These are phyloP conservation scores for Sinopyrophorus schimmeli DNA, from an alignment of 2,888 invertebrate genomes.

Conservation along the genomic window DNA sequence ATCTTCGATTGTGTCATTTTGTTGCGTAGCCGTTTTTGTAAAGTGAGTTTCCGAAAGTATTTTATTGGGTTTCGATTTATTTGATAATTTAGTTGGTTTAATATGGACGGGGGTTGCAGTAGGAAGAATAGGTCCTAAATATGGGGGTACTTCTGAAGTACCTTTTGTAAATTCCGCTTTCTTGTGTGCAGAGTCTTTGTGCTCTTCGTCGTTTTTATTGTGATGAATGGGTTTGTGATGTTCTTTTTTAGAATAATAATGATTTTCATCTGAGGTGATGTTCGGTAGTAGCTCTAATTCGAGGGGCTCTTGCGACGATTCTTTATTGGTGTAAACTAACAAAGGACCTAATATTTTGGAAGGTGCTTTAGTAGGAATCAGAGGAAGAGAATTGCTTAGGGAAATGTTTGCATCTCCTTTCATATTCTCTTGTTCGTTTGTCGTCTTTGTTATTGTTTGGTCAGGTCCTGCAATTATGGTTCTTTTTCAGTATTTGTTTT, in stretches of 20 bases:
- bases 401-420: constrained; percentile 28
- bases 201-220: constrained; percentile 5
- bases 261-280: constrained; percentile 37
- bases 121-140: constrained; percentile 55
- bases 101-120: constrained; percentile 24
- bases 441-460: constrained; percentile 37
- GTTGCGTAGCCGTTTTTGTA: constrained; percentile 28
- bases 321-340: constrained; percentile 46
- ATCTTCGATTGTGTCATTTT: constrained; percentile 6
- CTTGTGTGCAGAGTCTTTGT: constrained; percentile 3
- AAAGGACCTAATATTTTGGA: constrained; percentile 52
- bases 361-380: constrained; percentile 41
- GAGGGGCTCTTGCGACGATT: constrained; percentile 21
- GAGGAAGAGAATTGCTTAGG: constrained; percentile 17
- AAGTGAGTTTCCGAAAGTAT: constrained; percentile 15
- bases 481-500: constrained; percentile 9
- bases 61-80: constrained; percentile 22
- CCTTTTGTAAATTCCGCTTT: constrained; percentile 8
- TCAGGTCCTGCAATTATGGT: constrained; percentile 43
- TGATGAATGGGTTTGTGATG: constrained; percentile 4
- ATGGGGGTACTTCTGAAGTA: constrained; percentile 38
- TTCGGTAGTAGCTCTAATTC: constrained; percentile 22
- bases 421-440: constrained; percentile 37
- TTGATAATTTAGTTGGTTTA: constrained; percentile 35
- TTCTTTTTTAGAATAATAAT: constrained; percentile 27